Conservation (phyloP, 2,113 vertebrate species). For the Pelvicachromis taeniatus region DNA sequence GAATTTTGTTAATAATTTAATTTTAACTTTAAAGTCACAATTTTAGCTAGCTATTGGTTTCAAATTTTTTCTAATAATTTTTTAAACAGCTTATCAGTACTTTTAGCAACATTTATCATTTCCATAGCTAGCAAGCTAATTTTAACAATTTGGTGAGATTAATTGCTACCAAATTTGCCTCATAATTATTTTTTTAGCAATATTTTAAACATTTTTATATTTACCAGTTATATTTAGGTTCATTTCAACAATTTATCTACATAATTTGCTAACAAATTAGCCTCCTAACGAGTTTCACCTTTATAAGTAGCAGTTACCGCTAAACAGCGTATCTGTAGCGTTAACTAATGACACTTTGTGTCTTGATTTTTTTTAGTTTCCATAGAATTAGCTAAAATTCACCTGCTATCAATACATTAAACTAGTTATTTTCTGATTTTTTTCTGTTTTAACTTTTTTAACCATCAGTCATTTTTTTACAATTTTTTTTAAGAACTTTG, state of each 20-base stretch:
- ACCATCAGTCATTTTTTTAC: background rate
- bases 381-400: background rate
- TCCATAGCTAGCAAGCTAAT: background rate
- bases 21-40: background rate
- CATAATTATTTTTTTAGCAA: too few species aligned
- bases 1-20: background rate
- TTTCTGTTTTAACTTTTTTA: background rate
- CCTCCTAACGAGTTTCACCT: background rate
- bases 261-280: background rate
- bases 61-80: background rate
- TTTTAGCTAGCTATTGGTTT: background rate
- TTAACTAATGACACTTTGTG: background rate
- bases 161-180: too few species aligned
- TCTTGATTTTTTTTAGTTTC: background rate
- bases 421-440: background rate
- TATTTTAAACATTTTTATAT: too few species aligned
- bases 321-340: background rate
- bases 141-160: background rate
- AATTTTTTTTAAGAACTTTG: background rate
- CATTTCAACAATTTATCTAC: background rate
- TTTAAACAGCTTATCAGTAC: background rate
- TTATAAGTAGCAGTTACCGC: background rate
- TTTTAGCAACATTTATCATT: background rate
- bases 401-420: background rate
- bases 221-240: too few species aligned